Conservation (phyloP, 2,888 invertebrate genomes). For the Eumacrocentrus americanus region DNA sequence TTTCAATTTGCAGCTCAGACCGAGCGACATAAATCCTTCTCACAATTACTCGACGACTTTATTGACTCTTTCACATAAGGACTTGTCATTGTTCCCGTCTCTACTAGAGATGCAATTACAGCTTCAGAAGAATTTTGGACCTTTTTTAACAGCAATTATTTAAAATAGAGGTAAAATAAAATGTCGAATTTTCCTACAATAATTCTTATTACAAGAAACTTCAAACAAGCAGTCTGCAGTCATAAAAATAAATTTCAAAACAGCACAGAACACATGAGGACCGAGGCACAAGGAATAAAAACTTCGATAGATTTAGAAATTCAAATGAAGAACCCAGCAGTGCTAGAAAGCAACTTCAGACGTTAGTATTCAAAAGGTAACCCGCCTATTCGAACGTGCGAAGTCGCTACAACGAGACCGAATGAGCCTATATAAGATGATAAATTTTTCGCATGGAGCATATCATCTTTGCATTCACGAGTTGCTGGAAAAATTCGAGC, state of each 20-base stretch:
- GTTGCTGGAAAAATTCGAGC: not conserved
- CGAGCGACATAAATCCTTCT: slow-evolving; percentile 31
- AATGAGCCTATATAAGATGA: slow-evolving; percentile 16
- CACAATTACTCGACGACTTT: slow-evolving; percentile 18
- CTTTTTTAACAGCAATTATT: no score
- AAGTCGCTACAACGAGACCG: slow-evolving; percentile 12
- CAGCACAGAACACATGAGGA: no score
- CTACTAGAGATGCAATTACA: no score
- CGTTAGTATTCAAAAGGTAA: slow-evolving; percentile 23
- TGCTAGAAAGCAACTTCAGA: no score
- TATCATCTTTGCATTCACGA: slow-evolving; percentile 14
- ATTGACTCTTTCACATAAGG: slow-evolving; percentile 8
- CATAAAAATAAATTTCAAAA: not conserved
- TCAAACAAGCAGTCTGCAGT: no score
- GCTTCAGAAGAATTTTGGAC: no score
- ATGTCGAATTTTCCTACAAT: no score
- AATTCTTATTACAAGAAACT: no score
- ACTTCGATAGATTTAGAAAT: slow-evolving; percentile 1
- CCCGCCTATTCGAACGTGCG: slow-evolving; percentile 19
- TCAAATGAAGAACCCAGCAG: not conserved
- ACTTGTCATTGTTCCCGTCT: not conserved
- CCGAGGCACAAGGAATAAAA: not conserved
- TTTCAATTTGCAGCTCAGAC: slow-evolving; percentile 39
- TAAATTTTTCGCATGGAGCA: slow-evolving; percentile 4
- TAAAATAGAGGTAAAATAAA: no score